These are phyloP conservation scores for Euura lappo DNA, from an alignment of 1,140 invertebrate genomes.

Conservation along the genomic window DNA sequence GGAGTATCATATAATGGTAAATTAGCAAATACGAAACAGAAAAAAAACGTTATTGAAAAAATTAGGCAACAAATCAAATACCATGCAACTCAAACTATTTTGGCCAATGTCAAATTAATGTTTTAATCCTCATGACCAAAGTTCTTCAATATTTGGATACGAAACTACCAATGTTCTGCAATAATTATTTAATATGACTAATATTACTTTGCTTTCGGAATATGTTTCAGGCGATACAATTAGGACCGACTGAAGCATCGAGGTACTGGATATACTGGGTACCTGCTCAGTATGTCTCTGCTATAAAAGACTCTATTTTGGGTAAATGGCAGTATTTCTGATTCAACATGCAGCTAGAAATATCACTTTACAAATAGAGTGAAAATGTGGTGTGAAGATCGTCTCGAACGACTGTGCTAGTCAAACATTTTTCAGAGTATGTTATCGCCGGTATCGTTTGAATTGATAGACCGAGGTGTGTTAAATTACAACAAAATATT, in stretches of 20 bases:
- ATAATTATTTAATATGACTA: not conserved
- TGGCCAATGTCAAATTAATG: slow-evolving; percentile 7
- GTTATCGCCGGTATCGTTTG: slow-evolving; percentile 44
- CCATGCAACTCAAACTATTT: not conserved
- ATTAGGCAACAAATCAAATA: slow-evolving; percentile 14
- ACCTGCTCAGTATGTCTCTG: slow-evolving; percentile 88
- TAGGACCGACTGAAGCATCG: slow-evolving; percentile 88
- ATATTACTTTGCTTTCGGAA: slow-evolving; percentile 18
- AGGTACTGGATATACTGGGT: slow-evolving; percentile 96
- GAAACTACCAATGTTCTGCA: too few species aligned
- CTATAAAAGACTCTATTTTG: slow-evolving; percentile 90
- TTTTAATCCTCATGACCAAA: slow-evolving; percentile 10
- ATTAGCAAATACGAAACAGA: slow-evolving; percentile 23
- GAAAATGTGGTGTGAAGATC: slow-evolving; percentile 44
- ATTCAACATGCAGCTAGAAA: slow-evolving; percentile 38
- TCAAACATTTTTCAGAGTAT: slow-evolving; percentile 53
- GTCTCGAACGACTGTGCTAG: slow-evolving; percentile 55
- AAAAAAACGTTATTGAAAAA: not conserved
- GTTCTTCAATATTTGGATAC: not conserved
- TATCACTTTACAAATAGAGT: slow-evolving; percentile 36
- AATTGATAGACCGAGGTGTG: not conserved
- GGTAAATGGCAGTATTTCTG: slow-evolving; percentile 88
- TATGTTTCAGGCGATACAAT: slow-evolving; percentile 75
- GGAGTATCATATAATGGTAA: slow-evolving; percentile 93
- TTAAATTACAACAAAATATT: not conserved